Percentiles rank a stretch among this genome's conserved stretches.
Conservation (phyloP, 2,113 vertebrate genomes). For the Lucifuga dentata region DNA sequence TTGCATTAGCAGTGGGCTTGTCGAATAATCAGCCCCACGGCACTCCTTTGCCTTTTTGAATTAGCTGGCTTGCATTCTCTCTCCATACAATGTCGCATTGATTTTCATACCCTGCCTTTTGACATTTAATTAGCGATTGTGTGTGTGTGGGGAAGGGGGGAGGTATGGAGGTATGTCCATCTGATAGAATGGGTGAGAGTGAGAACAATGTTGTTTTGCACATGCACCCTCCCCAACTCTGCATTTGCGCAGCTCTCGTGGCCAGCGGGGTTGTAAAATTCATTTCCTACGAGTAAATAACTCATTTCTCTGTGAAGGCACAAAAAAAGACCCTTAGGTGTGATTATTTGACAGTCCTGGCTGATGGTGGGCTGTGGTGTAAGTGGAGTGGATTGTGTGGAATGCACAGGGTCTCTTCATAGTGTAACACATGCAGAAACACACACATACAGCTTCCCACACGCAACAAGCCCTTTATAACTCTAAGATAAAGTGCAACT, state of each 20-base stretch:
- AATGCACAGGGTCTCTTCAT: neutral
- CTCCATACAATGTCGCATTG: conserved; percentile 55
- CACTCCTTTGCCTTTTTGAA: conserved; percentile 46
- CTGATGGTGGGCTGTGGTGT: conserved; percentile 11
- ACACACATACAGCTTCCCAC: neutral
- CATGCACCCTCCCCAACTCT: conserved; percentile 17
- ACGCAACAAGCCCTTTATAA: neutral
- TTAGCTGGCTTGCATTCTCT: conserved; percentile 50
- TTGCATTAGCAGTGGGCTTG: conserved; percentile 65
- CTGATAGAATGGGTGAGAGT: conserved; percentile 7
- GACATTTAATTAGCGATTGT: conserved; percentile 73
- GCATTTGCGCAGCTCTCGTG: conserved; percentile 12
- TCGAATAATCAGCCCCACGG: conserved; percentile 65
- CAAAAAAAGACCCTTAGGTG: conserved; percentile 33
- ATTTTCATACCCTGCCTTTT: conserved; percentile 73
- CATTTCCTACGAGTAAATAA: conserved; percentile 69
- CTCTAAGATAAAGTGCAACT: no score
- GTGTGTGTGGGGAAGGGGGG: conserved; percentile 11
- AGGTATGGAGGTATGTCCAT: neutral
- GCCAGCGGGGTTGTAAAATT: conserved; percentile 46
- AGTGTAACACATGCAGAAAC: neutral
- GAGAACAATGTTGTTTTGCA: conserved; percentile 40
- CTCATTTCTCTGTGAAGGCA: conserved; percentile 55
- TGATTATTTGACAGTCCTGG: conserved; percentile 30
- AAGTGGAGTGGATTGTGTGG: conserved; percentile 10